Conservation (phyloP, 2,797 vertebrate species). For the Tenualosa ilisha region DNA sequence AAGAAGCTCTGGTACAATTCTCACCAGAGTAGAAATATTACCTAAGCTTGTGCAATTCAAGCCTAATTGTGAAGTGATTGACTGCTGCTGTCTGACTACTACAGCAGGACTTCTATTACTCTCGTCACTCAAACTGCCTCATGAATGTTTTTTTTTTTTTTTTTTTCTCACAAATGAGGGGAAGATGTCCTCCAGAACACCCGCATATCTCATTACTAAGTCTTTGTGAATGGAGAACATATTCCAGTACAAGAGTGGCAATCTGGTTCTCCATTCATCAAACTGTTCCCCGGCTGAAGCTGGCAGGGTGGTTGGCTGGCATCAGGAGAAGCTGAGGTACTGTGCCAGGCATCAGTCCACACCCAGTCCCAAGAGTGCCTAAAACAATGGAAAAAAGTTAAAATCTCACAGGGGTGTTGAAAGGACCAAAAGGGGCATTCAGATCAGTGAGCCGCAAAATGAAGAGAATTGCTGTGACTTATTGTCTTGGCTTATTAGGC, state of each 20-base stretch:
- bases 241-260: background rate
- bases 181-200: background rate
- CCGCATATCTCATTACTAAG: background rate
- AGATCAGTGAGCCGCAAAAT: slow-evolving; percentile 3
- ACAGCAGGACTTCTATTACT: background rate
- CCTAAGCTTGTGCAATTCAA: background rate
- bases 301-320: background rate
- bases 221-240: background rate
- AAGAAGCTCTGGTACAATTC: background rate
- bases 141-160: background rate
- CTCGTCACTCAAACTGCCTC: background rate
- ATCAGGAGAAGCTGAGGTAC: background rate
- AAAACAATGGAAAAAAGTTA: background rate
- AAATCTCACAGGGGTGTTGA: background rate
- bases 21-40: background rate
- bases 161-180: background rate
- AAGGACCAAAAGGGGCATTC: background rate
- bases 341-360: background rate
- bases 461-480: background rate
- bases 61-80: background rate
- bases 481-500: background rate
- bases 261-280: background rate
- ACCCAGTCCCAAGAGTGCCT: background rate
- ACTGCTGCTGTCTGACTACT: background rate
- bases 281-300: background rate